Percentiles rank a stretch among this genome's conserved stretches.
phyloP scores from a whole-genome alignment of 2,797 vertebrate genomes.

The Limnodromus scolopaceus region DNA sequence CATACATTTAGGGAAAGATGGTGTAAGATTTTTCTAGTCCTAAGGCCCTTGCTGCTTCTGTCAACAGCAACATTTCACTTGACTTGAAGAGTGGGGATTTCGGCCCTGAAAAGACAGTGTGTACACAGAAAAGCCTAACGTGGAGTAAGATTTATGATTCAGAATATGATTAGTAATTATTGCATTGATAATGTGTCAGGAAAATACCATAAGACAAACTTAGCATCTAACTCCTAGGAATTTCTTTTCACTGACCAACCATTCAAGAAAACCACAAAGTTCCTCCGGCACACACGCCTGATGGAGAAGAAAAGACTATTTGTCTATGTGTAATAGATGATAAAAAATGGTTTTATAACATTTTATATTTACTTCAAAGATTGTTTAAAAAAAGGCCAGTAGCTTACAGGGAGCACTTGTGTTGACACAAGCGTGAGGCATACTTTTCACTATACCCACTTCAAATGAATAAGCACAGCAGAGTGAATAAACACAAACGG shows the following conservation, averaged over 20 bases:
- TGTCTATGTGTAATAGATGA: not conserved
- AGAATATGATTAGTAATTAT: not conserved
- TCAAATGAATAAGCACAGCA: not conserved
- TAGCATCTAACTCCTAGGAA: not conserved
- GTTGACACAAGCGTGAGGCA: not conserved
- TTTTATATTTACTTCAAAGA: not conserved
- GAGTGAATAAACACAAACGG: not conserved
- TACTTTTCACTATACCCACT: not conserved
- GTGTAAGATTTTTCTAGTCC: not conserved
- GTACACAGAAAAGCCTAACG: not conserved
- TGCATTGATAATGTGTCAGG: not conserved
- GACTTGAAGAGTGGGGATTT: not conserved
- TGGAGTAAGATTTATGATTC: not conserved
- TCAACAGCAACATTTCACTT: not conserved
- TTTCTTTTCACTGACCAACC: not conserved
- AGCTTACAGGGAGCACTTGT: not conserved
- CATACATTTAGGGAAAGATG: rapidly evolving
- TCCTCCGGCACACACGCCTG: not conserved
- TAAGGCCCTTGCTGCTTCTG: not conserved
- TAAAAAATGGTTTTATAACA: not conserved
- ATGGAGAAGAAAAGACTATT: not conserved
- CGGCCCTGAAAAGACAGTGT: not conserved
- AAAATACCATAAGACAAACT: not conserved
- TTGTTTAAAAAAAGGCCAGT: not conserved
- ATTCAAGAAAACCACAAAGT: not conserved